Evolutionary conservation across 1,140 invertebrate genomes (phyloP), one percentile per base, ranked within the genome.

Genomic region (Drosophila mauritiana): DNA sequence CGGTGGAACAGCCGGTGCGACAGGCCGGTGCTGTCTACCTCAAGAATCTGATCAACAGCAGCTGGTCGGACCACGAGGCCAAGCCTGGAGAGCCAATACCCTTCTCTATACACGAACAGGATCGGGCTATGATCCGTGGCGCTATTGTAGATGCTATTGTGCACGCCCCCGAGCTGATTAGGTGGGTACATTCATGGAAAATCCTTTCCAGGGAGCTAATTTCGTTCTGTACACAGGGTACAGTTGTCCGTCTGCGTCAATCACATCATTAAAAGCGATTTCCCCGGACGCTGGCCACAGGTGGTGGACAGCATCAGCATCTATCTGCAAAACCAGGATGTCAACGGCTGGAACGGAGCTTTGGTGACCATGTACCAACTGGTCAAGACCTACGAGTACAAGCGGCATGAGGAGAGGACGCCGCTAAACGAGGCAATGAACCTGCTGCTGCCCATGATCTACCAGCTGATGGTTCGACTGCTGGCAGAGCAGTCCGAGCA

Each of bases 1-100:
- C 98, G 75, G 94, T 98, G 40, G 96, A 99, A 42, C 96, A 98
- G 95, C 96, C 98, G 74, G 96, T 99, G 0, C 93, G 98, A 75
- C 98, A 99, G 94, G 98, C 99, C 73, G 97, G 96, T 93, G 98
- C 96, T 31, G 97, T 99, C 77, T 99, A 99, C 93, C 93, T 99
- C 48, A 99, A 99, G 93, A 99, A 99, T 94, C 94, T 98, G 90
- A 94, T 99, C 37, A 96, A 95, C 42, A 95, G 95, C 79, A 96
- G 95, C 93, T 99, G 99, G 99, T 95, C 95, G 64, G 96, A 98
- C 67, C 96, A 96, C 73, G 97, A 98, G 89, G 93, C 93, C n/a
- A 95, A 96, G 74, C 94, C 95, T 25, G 96, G 96, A 45, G 94
- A 94, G 63, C 95, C 96, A 1, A 93, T 96, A 27, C 95, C 95